Evolutionary conservation across 2,797 vertebrate species (phyloP).

Genomic region (Megalops cyprinoides): DNA sequence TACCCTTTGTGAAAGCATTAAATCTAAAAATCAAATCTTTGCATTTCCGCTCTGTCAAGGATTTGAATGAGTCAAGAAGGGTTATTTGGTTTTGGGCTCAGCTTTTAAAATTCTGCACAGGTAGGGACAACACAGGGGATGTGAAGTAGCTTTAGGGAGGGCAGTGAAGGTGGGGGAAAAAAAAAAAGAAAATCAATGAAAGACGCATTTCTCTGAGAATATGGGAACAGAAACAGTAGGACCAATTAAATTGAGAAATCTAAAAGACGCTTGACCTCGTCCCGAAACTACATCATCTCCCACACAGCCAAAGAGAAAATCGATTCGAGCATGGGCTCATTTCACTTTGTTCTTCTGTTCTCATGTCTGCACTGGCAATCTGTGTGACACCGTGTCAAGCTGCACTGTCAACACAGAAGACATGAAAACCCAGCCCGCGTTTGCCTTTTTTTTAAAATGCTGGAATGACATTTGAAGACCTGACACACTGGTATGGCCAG

Average conservation of each 20-base stretch:
- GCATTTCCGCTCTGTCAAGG: background rate
- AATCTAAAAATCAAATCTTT: background rate
- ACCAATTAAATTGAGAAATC: constrained; percentile 45
- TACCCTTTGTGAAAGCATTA: too few species aligned
- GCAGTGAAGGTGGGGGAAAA: background rate
- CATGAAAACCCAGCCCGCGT: background rate
- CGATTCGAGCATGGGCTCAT: constrained; percentile 34
- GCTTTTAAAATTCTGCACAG: background rate
- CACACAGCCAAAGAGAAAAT: constrained; percentile 34
- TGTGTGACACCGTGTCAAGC: constrained; percentile 17
- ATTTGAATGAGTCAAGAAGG: background rate
- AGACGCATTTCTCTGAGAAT: constrained; percentile 34
- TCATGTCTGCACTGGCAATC: background rate
- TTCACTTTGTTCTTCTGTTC: constrained; percentile 18
- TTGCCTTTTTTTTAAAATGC: background rate
- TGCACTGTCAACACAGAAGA: constrained; percentile 4
- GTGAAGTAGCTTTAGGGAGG: background rate
- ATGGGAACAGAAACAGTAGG: constrained; percentile 20
- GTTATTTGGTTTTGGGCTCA: background rate
- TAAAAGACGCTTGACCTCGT: constrained; percentile 44
- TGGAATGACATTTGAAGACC: background rate
- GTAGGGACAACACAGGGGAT: constrained; percentile 8
- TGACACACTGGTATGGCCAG: too few species aligned
- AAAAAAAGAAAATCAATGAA: constrained; percentile 35
- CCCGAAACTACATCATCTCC: constrained; percentile 42